Evolutionary conservation across 2,113 vertebrate genomes (phyloP).

Genomic region (Eurypyga helias): DNA sequence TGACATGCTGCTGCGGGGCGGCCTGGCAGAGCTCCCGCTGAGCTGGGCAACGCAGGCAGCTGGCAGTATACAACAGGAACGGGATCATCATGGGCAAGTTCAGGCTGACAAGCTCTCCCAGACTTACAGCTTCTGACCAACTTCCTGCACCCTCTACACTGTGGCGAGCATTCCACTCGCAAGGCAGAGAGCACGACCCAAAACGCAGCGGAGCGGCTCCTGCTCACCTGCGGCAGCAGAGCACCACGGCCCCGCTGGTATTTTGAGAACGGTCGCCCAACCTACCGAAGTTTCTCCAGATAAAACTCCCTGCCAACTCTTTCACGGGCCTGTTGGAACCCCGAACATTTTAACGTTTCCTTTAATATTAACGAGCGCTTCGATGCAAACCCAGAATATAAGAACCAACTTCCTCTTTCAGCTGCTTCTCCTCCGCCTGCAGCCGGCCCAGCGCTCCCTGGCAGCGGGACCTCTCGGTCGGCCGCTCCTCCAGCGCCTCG

Average conservation of each 20-base stretch:
- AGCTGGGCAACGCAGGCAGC: not conserved
- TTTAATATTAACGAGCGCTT: not conserved
- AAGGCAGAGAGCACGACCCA: accelerated
- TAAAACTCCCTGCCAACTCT: not conserved
- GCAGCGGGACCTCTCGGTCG: not conserved
- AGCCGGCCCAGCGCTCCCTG: not conserved
- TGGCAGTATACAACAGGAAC: not conserved
- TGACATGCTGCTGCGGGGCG: not conserved
- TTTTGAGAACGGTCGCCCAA: not conserved
- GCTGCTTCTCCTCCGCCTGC: not conserved
- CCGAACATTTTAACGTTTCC: not conserved
- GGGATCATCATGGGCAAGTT: not conserved
- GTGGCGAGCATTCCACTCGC: not conserved
- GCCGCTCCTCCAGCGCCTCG: not conserved
- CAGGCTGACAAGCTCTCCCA: not conserved
- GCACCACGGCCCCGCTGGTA: not conserved
- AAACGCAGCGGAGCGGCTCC: not conserved
- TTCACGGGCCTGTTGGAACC: not conserved
- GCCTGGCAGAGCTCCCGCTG: not conserved
- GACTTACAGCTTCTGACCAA: not conserved
- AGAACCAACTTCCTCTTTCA: not conserved
- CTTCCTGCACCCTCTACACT: not conserved
- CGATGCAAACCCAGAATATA: not conserved
- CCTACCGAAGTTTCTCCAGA: not conserved
- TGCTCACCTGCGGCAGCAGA: not conserved